Evolutionary conservation across 2,113 vertebrate species (phyloP), one percentile per base, ranked within the genome.

Genomic region (Tamias sibiricus): DNA sequence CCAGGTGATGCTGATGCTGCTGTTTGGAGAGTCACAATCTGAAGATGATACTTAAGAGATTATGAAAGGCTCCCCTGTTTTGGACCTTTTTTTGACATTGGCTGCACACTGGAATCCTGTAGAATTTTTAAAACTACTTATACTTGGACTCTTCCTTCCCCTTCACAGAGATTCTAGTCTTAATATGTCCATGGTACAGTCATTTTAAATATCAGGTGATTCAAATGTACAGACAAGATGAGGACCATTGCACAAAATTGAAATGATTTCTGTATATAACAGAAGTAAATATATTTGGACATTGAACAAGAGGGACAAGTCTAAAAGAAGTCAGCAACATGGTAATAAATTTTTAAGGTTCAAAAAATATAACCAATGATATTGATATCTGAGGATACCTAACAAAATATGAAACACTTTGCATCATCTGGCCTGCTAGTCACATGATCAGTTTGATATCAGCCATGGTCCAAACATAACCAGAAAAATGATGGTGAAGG

Each of bases 391-490:
- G 13, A 66, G 42, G 28, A 49, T 83, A 17, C 79, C 35, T 87
- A 87, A 57, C 42, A 87, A 90, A 89, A 91, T 62, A 47, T 79
- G 7, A 90, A 92, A 77, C 32, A n/a, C 17, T 44, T 54, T 95
- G 13, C 14, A 16, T 69, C 62, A 37, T 75, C n/a, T 83, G 40
- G 59, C 40, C 47, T 32, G n/a, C 10, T 44, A 49, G 76, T 68
- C 75, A 91, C 42, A 92, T 75, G 92, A 91, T 84, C 40, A 90
- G 16, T 95, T 85, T 92, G 71, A 62, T 8, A 72, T 32, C 64
- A 93, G 66, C 44, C 83, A 72, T 10, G 40, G 28, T 76, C 35
- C 64, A 91, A 96, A 84, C 20, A 95, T 62, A 83, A 64, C 22
- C 68, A 87, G 74, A 87, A 16, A 91, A 52, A 24, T 49, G 32